phyloP scores from a whole-genome alignment of 2,797 vertebrate species.

The Sebastes minor region DNA sequence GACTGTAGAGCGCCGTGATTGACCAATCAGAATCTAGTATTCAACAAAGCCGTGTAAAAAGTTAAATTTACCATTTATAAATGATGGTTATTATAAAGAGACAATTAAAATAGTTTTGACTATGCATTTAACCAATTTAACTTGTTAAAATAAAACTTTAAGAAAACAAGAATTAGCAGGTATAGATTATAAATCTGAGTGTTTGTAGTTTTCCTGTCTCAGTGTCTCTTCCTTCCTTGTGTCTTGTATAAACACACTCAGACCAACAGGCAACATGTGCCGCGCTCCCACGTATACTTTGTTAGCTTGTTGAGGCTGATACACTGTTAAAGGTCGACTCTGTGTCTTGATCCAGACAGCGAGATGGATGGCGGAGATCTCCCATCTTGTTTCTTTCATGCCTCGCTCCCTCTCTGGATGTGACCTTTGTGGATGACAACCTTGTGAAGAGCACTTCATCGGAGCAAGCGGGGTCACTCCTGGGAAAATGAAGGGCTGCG shows the following conservation, averaged over 20 bases:
- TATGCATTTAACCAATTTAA: not conserved
- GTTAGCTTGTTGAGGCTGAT: constrained; percentile 57
- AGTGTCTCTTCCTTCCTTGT: not conserved
- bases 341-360: constrained; percentile 55
- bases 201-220: not conserved
- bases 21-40: too few relatives aligned
- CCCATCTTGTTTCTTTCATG: constrained; percentile 39
- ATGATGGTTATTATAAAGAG: too few relatives aligned
- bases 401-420: constrained; percentile 33
- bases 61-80: too few relatives aligned
- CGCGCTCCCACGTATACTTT: constrained; percentile 38
- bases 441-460: constrained; percentile 66
- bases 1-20: too few relatives aligned
- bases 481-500: constrained; percentile 61
- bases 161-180: not conserved
- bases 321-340: constrained; percentile 58
- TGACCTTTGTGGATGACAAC: constrained; percentile 66
- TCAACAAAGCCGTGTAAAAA: too few relatives aligned
- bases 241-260: constrained; percentile 7
- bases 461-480: constrained; percentile 56
- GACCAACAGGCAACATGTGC: not conserved
- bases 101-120: not conserved
- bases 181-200: not conserved
- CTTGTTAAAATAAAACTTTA: not conserved
- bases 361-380: constrained; percentile 54